phyloP scores from a whole-genome alignment of 2,888 invertebrate species.

The Quadroppia sp. region DNA sequence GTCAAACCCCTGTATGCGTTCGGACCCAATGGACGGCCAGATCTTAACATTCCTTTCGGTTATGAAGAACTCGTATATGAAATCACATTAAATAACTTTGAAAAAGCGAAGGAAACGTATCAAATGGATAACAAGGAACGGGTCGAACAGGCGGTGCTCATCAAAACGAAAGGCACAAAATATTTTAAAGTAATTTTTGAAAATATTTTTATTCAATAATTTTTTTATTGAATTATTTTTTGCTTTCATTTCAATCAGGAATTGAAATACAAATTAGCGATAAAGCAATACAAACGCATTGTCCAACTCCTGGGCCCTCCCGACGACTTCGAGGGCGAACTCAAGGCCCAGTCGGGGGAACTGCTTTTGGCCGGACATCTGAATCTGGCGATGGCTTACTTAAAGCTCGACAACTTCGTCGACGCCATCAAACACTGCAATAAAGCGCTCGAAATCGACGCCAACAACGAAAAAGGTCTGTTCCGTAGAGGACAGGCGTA shows the following conservation, averaged over 20 bases:
- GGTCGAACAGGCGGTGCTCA: neutral
- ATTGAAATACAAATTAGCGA: neutral
- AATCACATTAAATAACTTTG: neutral
- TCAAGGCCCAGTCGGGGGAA: neutral
- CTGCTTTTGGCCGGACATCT: neutral
- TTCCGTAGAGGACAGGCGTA: neutral
- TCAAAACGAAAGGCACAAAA: neutral
- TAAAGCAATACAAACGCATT: conserved; percentile 1
- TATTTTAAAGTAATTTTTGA: neutral
- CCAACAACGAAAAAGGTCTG: neutral
- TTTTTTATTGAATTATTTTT: too few species aligned
- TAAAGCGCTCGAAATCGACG: neutral
- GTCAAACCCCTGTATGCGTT: neutral
- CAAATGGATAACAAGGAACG: neutral
- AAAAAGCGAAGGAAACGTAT: neutral
- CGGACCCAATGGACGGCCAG: neutral
- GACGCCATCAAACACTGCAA: neutral
- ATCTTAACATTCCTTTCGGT: neutral
- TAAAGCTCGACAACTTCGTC: neutral
- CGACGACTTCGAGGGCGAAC: neutral
- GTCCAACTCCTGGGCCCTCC: neutral
- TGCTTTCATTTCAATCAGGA: too few species aligned
- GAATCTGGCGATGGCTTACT: neutral
- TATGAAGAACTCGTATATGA: neutral
- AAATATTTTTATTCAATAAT: too few species aligned